Conservation (phyloP, 2,888 invertebrate genomes). For the Boloria euphrosyne region DNA sequence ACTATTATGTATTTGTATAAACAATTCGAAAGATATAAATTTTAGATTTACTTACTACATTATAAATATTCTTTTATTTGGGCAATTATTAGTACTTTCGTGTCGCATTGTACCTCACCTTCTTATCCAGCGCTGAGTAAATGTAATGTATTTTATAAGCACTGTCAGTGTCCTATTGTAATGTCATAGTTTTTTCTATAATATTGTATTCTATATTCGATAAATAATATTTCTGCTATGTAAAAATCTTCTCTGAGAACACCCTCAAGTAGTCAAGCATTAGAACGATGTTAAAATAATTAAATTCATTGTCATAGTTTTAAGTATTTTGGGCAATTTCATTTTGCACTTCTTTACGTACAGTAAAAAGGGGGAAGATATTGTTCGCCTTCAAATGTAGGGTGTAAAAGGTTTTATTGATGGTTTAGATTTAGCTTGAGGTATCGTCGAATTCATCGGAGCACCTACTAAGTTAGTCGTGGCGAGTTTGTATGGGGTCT, state of each 20-base stretch:
- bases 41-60: conserved; percentile 72
- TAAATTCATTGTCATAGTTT: conserved; percentile 81
- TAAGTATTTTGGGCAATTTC: conserved; percentile 77
- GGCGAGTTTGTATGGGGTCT: conserved; percentile 7
- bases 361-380: conserved; percentile 72
- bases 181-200: conserved; percentile 79
- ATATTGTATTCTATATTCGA: conserved; percentile 81
- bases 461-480: conserved; percentile 28
- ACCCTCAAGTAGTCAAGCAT: conserved; percentile 78
- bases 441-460: conserved; percentile 10
- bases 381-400: conserved; percentile 65
- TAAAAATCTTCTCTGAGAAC: conserved; percentile 78
- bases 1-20: conserved; percentile 77
- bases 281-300: conserved; percentile 72
- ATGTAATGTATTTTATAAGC: conserved; percentile 71
- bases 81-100: conserved; percentile 66
- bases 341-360: conserved; percentile 79
- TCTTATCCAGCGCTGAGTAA: conserved; percentile 71
- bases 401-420: conserved; percentile 67
- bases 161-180: conserved; percentile 78
- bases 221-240: conserved; percentile 80
- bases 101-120: conserved; percentile 68
- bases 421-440: conserved; percentile 72
- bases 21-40: conserved; percentile 75
- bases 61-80: conserved; percentile 66